Evolutionary conservation across 2,113 vertebrate genomes (phyloP).

Genomic region (Colius striatus): DNA sequence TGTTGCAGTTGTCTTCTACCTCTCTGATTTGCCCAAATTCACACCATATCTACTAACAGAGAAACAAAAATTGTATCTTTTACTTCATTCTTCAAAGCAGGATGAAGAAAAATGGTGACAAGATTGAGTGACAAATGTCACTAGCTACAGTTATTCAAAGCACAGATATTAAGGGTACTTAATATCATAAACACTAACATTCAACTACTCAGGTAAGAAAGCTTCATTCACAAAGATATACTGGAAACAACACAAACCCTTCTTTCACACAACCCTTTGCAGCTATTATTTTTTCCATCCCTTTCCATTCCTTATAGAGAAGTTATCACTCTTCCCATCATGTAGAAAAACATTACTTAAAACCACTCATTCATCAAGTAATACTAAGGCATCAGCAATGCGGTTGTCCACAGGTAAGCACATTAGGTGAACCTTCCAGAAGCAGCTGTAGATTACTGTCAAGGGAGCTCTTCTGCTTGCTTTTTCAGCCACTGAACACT

Average conservation of each 20-base stretch:
- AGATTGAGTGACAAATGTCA: background rate
- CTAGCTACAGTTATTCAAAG: background rate
- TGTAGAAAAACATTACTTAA: rapidly evolving
- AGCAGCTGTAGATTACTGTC: background rate
- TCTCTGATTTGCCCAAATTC: background rate
- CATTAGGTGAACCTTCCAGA: background rate
- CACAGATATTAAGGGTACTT: background rate
- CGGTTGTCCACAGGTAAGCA: no score
- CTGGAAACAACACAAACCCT: background rate
- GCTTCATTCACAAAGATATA: background rate
- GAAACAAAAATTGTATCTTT: background rate
- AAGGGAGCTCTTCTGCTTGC: background rate
- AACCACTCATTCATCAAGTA: background rate
- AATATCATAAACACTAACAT: background rate
- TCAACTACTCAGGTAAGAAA: background rate
- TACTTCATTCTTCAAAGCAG: background rate
- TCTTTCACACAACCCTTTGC: background rate
- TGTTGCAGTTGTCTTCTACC: background rate
- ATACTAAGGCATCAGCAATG: rapidly evolving
- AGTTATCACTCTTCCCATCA: background rate
- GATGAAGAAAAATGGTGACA: background rate
- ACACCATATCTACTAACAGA: background rate
- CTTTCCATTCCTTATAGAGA: background rate
- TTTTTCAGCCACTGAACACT: background rate
- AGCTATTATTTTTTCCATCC: no score